These are phyloP conservation scores for Platichthys flesus DNA, from an alignment of 2,113 vertebrate genomes.

Conservation along the genomic window DNA sequence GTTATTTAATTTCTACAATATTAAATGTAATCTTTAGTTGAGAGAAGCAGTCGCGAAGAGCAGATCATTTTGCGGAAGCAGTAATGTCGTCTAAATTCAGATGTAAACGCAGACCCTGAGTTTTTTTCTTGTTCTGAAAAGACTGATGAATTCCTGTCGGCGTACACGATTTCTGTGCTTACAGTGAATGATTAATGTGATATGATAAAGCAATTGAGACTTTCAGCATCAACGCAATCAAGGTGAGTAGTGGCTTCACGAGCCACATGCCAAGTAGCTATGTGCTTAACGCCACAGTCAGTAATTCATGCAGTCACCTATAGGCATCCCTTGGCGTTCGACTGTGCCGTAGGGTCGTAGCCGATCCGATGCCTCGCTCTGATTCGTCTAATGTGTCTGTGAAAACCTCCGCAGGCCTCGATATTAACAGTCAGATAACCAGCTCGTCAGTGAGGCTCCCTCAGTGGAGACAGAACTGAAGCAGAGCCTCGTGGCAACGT, in stretches of 20 bases:
- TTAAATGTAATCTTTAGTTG: background rate
- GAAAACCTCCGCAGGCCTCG: conserved; percentile 18
- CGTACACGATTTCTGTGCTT: conserved; percentile 14
- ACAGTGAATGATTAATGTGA: conserved; percentile 46
- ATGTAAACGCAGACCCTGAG: conserved; percentile 4
- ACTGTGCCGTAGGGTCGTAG: conserved; percentile 52
- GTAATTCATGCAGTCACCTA: conserved; percentile 55
- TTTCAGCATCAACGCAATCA: background rate
- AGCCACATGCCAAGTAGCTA: conserved; percentile 30
- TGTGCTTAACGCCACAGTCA: conserved; percentile 2
- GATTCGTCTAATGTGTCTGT: conserved; percentile 24
- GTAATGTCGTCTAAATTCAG: conserved; percentile 14
- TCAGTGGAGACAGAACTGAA: conserved; percentile 38
- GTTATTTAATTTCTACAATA: background rate
- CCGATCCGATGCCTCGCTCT: conserved; percentile 16
- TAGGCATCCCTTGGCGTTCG: conserved; percentile 32
- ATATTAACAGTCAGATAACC: conserved; percentile 49
- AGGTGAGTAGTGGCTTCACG: conserved; percentile 37
- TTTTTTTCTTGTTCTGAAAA: conserved; percentile 34
- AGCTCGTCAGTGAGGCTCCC: conserved; percentile 20
- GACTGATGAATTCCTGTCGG: conserved; percentile 39
- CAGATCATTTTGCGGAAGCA: background rate
- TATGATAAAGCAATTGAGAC: conserved; percentile 25
- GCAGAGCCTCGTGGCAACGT: conserved; percentile 30
- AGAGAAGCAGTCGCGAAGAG: conserved; percentile 5